These are phyloP conservation scores for Xestia ashworthii DNA, from an alignment of 2,888 invertebrate species.

Conservation along the genomic window DNA sequence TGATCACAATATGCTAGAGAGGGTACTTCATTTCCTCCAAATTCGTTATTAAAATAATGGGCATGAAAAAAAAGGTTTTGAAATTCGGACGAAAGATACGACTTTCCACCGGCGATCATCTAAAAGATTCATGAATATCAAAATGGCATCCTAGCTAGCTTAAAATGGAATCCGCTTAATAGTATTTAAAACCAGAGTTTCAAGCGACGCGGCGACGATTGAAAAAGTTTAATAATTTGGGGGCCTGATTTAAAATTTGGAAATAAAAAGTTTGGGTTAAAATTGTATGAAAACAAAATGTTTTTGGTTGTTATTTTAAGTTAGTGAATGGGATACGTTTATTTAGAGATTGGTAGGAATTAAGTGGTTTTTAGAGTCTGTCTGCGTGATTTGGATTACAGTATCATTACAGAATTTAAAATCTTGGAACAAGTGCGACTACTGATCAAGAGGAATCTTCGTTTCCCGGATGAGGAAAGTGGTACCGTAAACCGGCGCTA, in stretches of 20 bases:
- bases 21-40: not conserved
- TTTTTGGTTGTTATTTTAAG: not conserved
- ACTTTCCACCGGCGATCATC: conserved; percentile 15
- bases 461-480: too few relatives aligned
- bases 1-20: not conserved
- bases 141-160: not conserved
- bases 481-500: too few relatives aligned
- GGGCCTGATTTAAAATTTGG: conserved; percentile 2
- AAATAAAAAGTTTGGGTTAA: not conserved
- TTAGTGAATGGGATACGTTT: not conserved
- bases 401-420: not conserved
- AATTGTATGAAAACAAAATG: not conserved
- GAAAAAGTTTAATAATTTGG: conserved; percentile 37
- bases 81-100: conserved; percentile 6
- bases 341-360: not conserved
- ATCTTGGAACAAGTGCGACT: too few relatives aligned
- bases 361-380: not conserved
- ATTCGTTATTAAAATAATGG: conserved; percentile 7
- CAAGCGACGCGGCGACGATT: conserved; percentile 28
- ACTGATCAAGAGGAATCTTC: too few relatives aligned
- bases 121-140: conserved; percentile 33
- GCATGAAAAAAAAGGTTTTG: not conserved
- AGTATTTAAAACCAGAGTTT: conserved; percentile 19
- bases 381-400: not conserved
- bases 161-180: conserved; percentile 26